Base-by-base conservation (phyloP, 2,797 vertebrate genomes). In the Pachyuromys duprasi region DNA sequence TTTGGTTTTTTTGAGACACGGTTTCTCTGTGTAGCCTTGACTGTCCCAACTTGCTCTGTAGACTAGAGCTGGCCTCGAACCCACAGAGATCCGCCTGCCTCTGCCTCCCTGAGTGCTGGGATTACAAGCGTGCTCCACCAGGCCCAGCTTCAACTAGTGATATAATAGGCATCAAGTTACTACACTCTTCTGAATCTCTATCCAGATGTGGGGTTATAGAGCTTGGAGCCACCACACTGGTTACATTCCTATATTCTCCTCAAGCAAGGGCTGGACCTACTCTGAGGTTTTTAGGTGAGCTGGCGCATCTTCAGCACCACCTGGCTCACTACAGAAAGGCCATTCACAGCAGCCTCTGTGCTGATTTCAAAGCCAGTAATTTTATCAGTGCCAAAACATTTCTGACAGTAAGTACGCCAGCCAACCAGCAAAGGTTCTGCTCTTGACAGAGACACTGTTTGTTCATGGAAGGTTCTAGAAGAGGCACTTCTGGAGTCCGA, bases 351-450 rank as follows among this genome's bases (percentile, higher is more conserved):
- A 84, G 45, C 28, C 53, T 49, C 36, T 33, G 26, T 14, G 49
- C 49, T 92, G 53, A 69, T 65, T 95, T 60, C 80, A 95, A 84
- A 86, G 18, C 18, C 60, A 42, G 45, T 63, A 53, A 69, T 31
- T 75, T 74, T 42, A 49, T 67, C 67, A 65, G 0, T 28, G 57
- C 60, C 49, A 79, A 84, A 22, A 18, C 53, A 65, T 72, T 75
- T 90, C 65, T 81, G 84, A 49, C 28, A 74, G 75, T 39, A 67
- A 74, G 5, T 49, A 45, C 55, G 36, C 67, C 62, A 88, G 36
- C 67, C 62, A 88, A 67, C 26, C 24, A 82, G 69, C 63, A 65
- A 81, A 78, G 39, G 60, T 22, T 89, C 81, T 89, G 57, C 62
- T 55, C 0, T 45, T 55, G 62, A 42, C 90, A 62, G 31, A 87